Base-by-base conservation (phyloP, 2,113 vertebrate species). In the Corydoras sp. region DNA sequence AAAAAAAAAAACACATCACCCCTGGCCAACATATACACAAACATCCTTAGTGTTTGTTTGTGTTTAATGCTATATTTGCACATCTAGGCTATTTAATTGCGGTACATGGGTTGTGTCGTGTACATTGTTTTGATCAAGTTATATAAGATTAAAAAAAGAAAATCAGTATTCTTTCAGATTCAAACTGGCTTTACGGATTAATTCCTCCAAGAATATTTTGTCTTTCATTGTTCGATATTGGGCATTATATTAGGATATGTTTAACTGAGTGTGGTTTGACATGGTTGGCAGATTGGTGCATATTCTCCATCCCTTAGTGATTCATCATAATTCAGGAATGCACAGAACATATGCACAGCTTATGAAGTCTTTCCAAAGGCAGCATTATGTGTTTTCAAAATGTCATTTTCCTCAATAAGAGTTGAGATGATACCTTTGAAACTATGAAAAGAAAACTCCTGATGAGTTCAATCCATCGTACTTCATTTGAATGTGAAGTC, bases 391-490 rank as follows among this genome's bases (percentile, higher is more conserved):
- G 51, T 51, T 62, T 73, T 69, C 65, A 64, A 43, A 68, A 75
- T 55, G 72, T 64, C 8, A 49, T 56, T 59, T 60, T 55, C 43
- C 68, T 67, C 60, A 51, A 62, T 10, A 10, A 69, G 73, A 76
- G 60, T 66, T 76, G 66, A 76, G 74, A 73, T 65, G 70, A 32
- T 66, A 62, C 54, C 63, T 76, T 76, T 79, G 74, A 76, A 76
- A 62, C 69, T 32, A 62, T 61, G 65, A 68, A 62, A 62, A 8
- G 58, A 73, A 49, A 65, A 49, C 69, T 75, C 73, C 77, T 65
- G 65, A 69, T 9, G 61, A 15, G 65, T 3, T 13, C 1, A 48
- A 69, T 29, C 58, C 62, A n/a, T 43, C 58, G 24, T 76, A 65
- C 3, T 50, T 54, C 65, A 72, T 74, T 76, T 62, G 54, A 72